A percentile compares a stretch with the other conserved stretches of the same genome.
Evolutionary conservation across 1,140 invertebrate genomes (phyloP).

Genomic region (Adoxophyes honmai): DNA sequence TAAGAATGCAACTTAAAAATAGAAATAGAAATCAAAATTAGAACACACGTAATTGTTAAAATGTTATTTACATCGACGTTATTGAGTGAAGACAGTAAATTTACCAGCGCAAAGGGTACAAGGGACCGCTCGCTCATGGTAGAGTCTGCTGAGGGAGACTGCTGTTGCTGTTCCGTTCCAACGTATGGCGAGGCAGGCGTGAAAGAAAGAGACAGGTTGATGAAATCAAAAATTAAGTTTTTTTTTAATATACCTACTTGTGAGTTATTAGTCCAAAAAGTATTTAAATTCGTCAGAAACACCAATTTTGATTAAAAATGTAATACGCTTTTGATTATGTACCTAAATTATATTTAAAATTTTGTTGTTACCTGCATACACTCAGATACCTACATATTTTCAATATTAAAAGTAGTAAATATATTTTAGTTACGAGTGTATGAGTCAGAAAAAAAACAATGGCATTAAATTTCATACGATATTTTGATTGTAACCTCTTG

Average conservation of each 20-base stretch:
- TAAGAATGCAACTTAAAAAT: neutral
- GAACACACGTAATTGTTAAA: constrained; percentile 37
- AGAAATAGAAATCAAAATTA: constrained; percentile 19
- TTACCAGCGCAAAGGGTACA: constrained; percentile 75
- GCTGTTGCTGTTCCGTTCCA: constrained; percentile 64
- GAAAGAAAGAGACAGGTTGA: constrained; percentile 45
- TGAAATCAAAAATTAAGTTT: constrained; percentile 9
- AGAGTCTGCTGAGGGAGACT: constrained; percentile 75
- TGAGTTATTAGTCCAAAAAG: too few species aligned
- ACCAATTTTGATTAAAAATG: too few species aligned
- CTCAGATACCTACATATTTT: too few species aligned
- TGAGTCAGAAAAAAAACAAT: neutral
- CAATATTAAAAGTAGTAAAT: too few species aligned
- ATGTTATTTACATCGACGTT: constrained; percentile 68
- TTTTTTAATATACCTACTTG: too few species aligned
- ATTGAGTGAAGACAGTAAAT: constrained; percentile 64
- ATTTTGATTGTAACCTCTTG: constrained; percentile 51
- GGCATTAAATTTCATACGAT: constrained; percentile 2
- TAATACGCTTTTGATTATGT: too few species aligned
- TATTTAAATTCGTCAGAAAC: too few species aligned
- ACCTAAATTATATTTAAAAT: too few species aligned
- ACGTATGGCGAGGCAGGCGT: constrained; percentile 34
- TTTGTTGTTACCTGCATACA: too few species aligned
- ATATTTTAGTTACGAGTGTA: neutral
- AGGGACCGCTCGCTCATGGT: constrained; percentile 75